These are phyloP conservation scores for Clarias gariepinus DNA, from an alignment of 2,113 vertebrate species.

Conservation along the genomic window DNA sequence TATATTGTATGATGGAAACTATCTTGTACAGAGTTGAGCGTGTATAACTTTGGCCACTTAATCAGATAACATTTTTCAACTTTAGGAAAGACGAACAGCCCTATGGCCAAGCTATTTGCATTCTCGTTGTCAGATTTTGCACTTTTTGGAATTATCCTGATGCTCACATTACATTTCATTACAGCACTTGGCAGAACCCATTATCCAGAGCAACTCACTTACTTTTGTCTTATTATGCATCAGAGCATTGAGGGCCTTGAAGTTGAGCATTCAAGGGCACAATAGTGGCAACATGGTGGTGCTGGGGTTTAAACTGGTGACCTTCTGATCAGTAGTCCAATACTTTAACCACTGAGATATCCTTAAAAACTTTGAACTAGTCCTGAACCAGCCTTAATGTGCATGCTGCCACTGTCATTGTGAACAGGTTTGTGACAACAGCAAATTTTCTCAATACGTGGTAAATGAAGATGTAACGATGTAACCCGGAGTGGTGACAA, in stretches of 20 bases:
- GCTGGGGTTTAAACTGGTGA: too few relatives aligned
- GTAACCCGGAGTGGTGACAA: conserved; percentile 51
- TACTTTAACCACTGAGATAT: too few relatives aligned
- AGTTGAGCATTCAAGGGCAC: too few relatives aligned
- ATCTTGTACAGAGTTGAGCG: neutral
- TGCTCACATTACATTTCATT: too few relatives aligned
- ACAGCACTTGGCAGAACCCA: too few relatives aligned
- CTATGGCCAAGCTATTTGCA: neutral
- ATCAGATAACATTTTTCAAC: neutral
- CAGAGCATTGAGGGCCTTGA: too few relatives aligned
- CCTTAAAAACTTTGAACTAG: neutral
- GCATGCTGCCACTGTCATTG: neutral
- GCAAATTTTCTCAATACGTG: neutral
- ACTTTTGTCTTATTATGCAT: too few relatives aligned
- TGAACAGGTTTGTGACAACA: neutral
- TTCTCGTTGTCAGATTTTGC: neutral
- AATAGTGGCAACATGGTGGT: too few relatives aligned
- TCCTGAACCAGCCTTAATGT: neutral
- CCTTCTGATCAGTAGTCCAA: too few relatives aligned
- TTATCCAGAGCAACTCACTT: too few relatives aligned
- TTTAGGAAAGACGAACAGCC: neutral
- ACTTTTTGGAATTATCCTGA: neutral
- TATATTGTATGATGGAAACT: neutral
- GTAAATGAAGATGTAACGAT: neutral
- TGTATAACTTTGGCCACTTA: neutral